Conservation (phyloP, 1,140 invertebrate genomes). For the Sycophaga agraensis region DNA sequence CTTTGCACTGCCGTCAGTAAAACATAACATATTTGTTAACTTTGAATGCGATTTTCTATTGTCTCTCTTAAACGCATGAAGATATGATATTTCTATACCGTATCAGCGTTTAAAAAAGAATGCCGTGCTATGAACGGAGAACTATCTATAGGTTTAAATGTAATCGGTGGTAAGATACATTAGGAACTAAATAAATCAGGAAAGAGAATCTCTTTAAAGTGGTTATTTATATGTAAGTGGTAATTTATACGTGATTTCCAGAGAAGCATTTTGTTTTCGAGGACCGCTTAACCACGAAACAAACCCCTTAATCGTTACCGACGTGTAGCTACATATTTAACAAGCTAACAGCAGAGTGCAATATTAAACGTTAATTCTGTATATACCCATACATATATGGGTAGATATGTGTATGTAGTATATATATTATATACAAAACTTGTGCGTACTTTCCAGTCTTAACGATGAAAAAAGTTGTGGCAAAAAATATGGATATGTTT, state of each 20-base stretch:
- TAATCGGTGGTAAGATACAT: not conserved
- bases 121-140: not conserved
- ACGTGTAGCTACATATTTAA: not conserved
- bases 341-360: slow-evolving; percentile 1
- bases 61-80: not conserved
- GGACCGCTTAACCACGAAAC: not conserved
- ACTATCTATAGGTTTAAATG: too few relatives aligned
- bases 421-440: not conserved
- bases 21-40: slow-evolving; percentile 28
- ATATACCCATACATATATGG: slow-evolving; percentile 1
- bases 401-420: slow-evolving; percentile 11
- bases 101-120: not conserved
- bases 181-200: not conserved
- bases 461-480: not conserved
- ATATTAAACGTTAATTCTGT: slow-evolving; percentile 25
- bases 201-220: not conserved
- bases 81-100: not conserved
- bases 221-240: not conserved
- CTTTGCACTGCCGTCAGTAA: slow-evolving; percentile 53
- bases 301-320: slow-evolving; percentile 20
- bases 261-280: not conserved
- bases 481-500: not conserved
- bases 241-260: not conserved
- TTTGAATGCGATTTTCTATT: slow-evolving; percentile 17
- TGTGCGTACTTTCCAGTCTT: not conserved